Evolutionary conservation across 2,797 vertebrate species (phyloP), one percentile per base, ranked within the genome.

Genomic region (Macropodus opercularis): DNA sequence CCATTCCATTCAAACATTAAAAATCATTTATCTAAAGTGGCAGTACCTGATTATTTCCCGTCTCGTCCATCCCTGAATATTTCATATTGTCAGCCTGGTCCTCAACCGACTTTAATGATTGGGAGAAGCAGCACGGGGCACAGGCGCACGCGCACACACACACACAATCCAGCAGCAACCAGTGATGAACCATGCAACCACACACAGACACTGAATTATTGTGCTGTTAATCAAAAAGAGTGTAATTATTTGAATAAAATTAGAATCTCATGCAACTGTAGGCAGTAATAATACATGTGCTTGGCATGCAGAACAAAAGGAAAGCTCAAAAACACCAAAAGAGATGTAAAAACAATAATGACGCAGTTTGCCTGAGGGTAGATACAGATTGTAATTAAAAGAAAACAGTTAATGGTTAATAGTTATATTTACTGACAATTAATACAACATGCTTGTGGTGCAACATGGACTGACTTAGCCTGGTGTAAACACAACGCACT

Each of bases 51-150:
- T 88, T 88, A 86, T 83, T 41, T 90, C 91, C 85, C 43, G 91
- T 84, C 60, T 95, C 93, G 80, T 95, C 95, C 90, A 83, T 83
- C 82, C 91, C 87, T 88, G 94, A 92, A 92, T 83, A 94, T 95
- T 93, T 96, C 92, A 92, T 83, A 89, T 72, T 87, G 91, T 96
- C 96, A 91, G 55, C 91, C 89, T 87, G 92, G 81, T 96, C 95
- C 89, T 94, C 93, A 89, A 94, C 83, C 71, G 89, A 95, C 96
- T 96, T 89, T 94, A 89, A 90, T 86, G 84, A 92, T 87, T 92
- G 90, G 75, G 63, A 72, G 75, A 71, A 89, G 90, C 80, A 85
- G 87, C 3, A 66, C 77, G 19, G 67, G 48, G 63, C 86, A 82
- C 86, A 75, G 17, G 53, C 15, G 66, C 14, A 69, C 31, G 72